phyloP scores from a whole-genome alignment of 1,140 invertebrate genomes.

The Meloidogyne chitwoodi region DNA sequence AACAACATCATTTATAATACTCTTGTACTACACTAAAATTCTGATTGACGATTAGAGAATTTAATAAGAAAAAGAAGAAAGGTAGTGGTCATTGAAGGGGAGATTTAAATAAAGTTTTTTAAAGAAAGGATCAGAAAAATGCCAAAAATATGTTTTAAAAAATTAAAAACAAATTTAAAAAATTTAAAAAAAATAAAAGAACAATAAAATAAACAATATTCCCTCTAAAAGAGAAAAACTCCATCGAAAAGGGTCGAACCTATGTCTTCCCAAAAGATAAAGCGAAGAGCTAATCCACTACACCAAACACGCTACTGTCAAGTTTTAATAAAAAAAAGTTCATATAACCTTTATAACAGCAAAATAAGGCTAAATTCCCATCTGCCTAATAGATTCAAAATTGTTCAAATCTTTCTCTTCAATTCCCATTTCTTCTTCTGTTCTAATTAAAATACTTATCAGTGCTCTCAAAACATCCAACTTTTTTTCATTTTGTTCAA shows the following conservation, averaged over 20 bases:
- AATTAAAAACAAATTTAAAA: background rate
- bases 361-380: background rate
- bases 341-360: too few species aligned
- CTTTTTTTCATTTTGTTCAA: conserved; percentile 10
- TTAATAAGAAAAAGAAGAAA: background rate
- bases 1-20: conserved; percentile 3
- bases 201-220: too few species aligned
- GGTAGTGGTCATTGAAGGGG: background rate
- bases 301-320: background rate
- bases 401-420: background rate
- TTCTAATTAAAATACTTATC: conserved; percentile 32
- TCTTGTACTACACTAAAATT: background rate
- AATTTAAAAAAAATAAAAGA: too few species aligned
- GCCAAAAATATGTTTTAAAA: background rate
- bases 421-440: conserved; percentile 34
- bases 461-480: conserved; percentile 18
- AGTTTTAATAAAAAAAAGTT: background rate
- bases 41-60: background rate
- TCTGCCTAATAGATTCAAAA: conserved; percentile 13
- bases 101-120: background rate
- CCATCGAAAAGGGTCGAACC: background rate
- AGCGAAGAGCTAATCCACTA: background rate
- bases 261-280: background rate
- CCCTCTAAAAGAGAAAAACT: background rate
- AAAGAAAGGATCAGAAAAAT: background rate